phyloP scores from a whole-genome alignment of 2,113 vertebrate species.

The Lichenostomus cassidix region DNA sequence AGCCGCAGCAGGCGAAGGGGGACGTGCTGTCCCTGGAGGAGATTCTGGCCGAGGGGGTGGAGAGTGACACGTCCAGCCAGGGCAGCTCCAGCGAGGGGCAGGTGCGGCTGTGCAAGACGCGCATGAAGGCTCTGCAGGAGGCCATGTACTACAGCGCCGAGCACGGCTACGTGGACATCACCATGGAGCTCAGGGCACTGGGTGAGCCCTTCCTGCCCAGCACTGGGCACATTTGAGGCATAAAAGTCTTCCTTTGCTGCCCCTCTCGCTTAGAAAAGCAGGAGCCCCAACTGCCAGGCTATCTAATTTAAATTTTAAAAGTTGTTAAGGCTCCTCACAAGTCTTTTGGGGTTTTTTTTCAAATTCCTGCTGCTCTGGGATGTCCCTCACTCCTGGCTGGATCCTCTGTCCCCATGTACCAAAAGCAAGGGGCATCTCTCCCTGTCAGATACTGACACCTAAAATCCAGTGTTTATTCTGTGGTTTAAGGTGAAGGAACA shows the following conservation, averaged over 20 bases:
- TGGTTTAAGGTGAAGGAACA: not conserved
- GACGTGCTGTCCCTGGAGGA: slow-evolving; percentile 97
- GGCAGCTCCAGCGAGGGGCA: slow-evolving; percentile 74
- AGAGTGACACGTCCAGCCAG: slow-evolving; percentile 76
- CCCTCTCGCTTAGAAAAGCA: not conserved
- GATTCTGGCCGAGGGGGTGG: slow-evolving; percentile 95
- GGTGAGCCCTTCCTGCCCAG: slow-evolving; percentile 70
- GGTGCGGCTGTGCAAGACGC: slow-evolving; percentile 84
- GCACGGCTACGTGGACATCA: slow-evolving; percentile 96
- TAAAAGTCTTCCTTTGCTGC: not conserved
- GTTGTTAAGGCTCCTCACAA: not conserved
- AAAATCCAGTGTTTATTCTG: not conserved
- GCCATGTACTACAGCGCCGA: slow-evolving; percentile 97
- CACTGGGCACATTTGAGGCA: accelerated
- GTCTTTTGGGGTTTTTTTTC: not conserved
- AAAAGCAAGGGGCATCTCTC: not conserved
- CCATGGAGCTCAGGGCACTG: slow-evolving; percentile 91
- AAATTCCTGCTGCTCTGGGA: not conserved
- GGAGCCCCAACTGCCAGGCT: not conserved
- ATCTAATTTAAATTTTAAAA: not conserved
- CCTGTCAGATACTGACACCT: not conserved
- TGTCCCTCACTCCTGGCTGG: not conserved
- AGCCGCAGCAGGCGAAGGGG: slow-evolving; percentile 89
- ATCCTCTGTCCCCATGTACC: not conserved
- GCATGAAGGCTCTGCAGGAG: slow-evolving; percentile 93